A percentile compares a stretch with the other conserved stretches of the same genome.
Conservation (phyloP, 2,113 vertebrate genomes). For the Petrocephalus zakoni region DNA sequence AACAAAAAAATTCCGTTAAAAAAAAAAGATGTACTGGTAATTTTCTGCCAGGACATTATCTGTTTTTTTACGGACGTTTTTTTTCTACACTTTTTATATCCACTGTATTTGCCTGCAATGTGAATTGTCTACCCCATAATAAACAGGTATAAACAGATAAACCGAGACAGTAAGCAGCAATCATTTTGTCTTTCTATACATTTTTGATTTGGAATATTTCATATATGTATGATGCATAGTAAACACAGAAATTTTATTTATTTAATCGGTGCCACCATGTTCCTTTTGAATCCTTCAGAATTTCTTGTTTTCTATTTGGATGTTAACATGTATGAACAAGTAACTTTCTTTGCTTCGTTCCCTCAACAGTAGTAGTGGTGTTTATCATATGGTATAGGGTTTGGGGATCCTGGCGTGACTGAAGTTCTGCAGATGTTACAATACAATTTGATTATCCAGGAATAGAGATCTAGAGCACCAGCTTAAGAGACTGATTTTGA, state of each 20-base stretch:
- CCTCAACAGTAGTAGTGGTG: background rate
- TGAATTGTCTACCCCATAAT: background rate
- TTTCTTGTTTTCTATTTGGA: background rate
- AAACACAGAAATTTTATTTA: background rate
- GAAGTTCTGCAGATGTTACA: background rate
- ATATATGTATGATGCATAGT: background rate
- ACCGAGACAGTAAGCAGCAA: background rate
- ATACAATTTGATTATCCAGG: background rate
- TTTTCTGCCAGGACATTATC: no score
- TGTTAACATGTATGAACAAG: background rate
- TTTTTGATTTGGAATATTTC: background rate
- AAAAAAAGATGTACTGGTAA: no score
- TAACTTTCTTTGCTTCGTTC: background rate
- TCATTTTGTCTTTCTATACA: background rate
- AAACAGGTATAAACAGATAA: background rate
- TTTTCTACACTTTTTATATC: no score
- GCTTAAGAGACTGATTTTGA: background rate
- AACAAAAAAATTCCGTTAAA: no score
- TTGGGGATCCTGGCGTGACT: background rate
- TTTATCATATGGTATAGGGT: background rate
- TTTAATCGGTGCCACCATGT: background rate
- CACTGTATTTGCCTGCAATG: background rate
- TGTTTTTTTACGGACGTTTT: no score
- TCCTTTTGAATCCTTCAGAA: background rate
- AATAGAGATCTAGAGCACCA: background rate